Base-by-base conservation (phyloP, 2,888 invertebrate species). In the Fabriciana adippe region DNA sequence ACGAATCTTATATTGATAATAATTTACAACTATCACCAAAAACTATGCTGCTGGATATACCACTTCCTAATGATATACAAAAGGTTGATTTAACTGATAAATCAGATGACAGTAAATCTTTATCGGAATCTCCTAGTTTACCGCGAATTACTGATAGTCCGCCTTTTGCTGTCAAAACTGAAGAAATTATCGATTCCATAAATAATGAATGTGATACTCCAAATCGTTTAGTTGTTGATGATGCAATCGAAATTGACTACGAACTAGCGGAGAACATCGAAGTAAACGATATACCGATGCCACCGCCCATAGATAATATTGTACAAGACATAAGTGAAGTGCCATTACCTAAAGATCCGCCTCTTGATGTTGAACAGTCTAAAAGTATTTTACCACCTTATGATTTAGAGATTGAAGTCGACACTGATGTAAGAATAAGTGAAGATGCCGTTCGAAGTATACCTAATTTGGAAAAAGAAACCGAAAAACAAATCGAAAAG, bases 371-470 rank as follows among this genome's bases (percentile, higher is more conserved):
- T 31, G 72, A 63, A 70, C 67, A 64, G 41, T 64, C 54, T 74
- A 78, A 64, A 68, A 75, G 65, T 66, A 72, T 67, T 75, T 71
- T 68, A 62, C 78, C 75, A 67, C 72, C 64, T 55, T 81, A 76
- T 75, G 89, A 93, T 47, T 95, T 95, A 45, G 59, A 57, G 41
- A 61, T 55, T 56, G 69, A 71, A 56, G 64, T 65, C 71, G 70
- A 68, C 71, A 67, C 68, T 48, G 72, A 75, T 62, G 82, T 81
- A 60, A 84, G 87, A 68, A 93, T 95, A n/a, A 94, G 96, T 84
- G 96, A 97, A 83, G 96, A 95, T 74, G 97, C 97, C 0, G 95
- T 97, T 3, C 95, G 96, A 79, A 97, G 96, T 68, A 96, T 97
- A 74, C 95, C 96, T 0, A 95, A 94, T 67, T 78, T 93, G 55